A percentile compares a stretch with the other conserved stretches of the same genome.
These are phyloP conservation scores for Iselma pallidipennis DNA, from an alignment of 2,888 invertebrate species.

Conservation along the genomic window DNA sequence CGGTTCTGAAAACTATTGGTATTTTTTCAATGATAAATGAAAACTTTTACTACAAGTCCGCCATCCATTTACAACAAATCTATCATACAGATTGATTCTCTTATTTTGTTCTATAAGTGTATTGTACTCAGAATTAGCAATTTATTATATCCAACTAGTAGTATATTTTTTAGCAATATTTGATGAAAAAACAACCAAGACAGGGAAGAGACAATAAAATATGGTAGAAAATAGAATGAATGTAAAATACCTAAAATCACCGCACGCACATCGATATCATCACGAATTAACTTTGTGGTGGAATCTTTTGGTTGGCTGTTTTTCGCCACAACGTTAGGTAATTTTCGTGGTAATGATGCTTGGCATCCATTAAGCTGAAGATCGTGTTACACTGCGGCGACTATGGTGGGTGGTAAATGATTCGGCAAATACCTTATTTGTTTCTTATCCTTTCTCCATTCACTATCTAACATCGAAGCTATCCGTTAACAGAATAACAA, in stretches of 20 bases:
- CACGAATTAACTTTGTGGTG: background rate
- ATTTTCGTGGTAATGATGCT: background rate
- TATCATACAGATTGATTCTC: constrained; percentile 9
- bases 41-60: constrained; percentile 20
- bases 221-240: background rate
- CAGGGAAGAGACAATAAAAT: background rate
- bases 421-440: background rate
- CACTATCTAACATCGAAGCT: background rate
- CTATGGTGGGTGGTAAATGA: background rate
- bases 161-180: too few relatives aligned
- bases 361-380: background rate
- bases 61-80: constrained; percentile 22
- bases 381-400: background rate
- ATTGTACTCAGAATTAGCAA: too few relatives aligned
- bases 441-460: background rate
- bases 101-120: too few relatives aligned
- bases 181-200: background rate
- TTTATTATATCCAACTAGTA: too few relatives aligned
- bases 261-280: background rate
- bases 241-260: background rate
- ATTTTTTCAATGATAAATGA: constrained; percentile 23
- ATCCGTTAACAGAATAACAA: background rate
- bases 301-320: background rate
- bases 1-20: constrained; percentile 14
- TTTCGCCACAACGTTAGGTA: background rate